A percentile compares a stretch with the other conserved stretches of the same genome.
Evolutionary conservation across 1,140 invertebrate species (phyloP).

Genomic region (Semibalanus balanoides): DNA sequence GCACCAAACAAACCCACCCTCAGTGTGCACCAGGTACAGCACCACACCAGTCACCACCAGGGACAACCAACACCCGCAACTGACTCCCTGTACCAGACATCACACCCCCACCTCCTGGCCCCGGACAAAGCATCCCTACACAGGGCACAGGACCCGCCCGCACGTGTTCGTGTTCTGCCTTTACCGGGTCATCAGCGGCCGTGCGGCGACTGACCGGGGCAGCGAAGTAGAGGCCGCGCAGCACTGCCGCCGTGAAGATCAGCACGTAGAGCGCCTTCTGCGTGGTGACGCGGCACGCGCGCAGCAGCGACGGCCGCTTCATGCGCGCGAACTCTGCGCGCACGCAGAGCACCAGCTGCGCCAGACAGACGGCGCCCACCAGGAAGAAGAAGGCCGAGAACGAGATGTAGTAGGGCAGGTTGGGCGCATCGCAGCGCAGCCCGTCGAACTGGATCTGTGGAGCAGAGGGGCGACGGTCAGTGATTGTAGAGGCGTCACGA

Average conservation of each 20-base stretch:
- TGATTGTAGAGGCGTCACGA: no score
- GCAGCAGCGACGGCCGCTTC: slow-evolving; percentile 60
- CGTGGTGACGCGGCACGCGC: slow-evolving; percentile 71
- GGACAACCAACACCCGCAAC: not conserved
- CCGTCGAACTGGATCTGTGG: slow-evolving; percentile 52
- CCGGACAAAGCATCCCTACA: not conserved
- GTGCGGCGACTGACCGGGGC: slow-evolving; percentile 52
- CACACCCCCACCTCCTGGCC: not conserved
- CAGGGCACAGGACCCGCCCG: not conserved
- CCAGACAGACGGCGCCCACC: slow-evolving; percentile 66
- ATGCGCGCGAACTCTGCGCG: slow-evolving; percentile 63
- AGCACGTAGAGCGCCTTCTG: slow-evolving; percentile 84
- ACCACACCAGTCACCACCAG: no score
- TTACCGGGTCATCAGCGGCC: not conserved
- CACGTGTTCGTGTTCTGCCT: not conserved
- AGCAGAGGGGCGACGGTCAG: slow-evolving; percentile 9
- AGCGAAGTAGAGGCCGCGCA: slow-evolving; percentile 77
- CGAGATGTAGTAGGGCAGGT: slow-evolving; percentile 49
- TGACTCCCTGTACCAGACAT: not conserved
- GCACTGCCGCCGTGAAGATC: slow-evolving; percentile 66
- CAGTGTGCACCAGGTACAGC: no score
- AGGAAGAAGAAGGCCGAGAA: slow-evolving; percentile 67
- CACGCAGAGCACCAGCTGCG: slow-evolving; percentile 72
- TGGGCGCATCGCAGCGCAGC: slow-evolving; percentile 43
- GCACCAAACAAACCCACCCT: no score